Percentiles rank a stretch among this genome's conserved stretches.
phyloP scores from a whole-genome alignment of 2,113 vertebrate genomes.

The Ceyx margarethae region DNA sequence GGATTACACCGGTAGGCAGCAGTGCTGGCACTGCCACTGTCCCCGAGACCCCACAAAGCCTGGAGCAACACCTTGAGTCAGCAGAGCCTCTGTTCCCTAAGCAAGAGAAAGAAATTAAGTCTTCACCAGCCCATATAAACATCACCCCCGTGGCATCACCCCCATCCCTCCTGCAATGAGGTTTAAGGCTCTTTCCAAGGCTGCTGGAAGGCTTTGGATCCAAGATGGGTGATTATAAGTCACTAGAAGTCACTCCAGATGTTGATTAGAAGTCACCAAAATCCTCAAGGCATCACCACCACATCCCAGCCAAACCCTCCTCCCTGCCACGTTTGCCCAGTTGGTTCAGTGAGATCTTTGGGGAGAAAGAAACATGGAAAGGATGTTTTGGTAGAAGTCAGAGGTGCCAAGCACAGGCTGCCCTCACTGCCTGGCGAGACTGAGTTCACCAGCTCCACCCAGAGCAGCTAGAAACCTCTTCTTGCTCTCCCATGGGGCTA shows the following conservation, averaged over 20 bases:
- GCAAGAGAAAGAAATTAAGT: accelerated
- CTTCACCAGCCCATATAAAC: accelerated
- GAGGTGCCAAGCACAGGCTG: not conserved
- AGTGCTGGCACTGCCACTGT: not conserved
- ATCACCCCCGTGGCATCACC: accelerated
- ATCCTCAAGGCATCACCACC: not conserved
- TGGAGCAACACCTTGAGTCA: accelerated
- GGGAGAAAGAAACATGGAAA: not conserved
- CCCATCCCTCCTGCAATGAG: accelerated
- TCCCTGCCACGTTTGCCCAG: accelerated
- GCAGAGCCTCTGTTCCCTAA: not conserved
- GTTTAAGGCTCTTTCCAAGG: not conserved
- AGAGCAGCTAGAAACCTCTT: not conserved
- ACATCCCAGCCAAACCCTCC: accelerated
- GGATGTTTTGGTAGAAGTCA: not conserved
- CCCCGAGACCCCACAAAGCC: not conserved
- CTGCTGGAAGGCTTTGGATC: not conserved
- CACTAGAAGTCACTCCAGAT: not conserved
- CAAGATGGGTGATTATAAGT: accelerated
- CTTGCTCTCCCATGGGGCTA: not conserved
- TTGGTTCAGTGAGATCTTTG: not conserved
- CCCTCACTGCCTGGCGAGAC: not conserved
- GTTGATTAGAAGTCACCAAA: not conserved
- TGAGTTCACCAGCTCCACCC: accelerated
- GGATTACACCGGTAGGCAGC: not conserved